phyloP scores from a whole-genome alignment of 1,140 invertebrate genomes.

The Trypoxylus dichotomus region DNA sequence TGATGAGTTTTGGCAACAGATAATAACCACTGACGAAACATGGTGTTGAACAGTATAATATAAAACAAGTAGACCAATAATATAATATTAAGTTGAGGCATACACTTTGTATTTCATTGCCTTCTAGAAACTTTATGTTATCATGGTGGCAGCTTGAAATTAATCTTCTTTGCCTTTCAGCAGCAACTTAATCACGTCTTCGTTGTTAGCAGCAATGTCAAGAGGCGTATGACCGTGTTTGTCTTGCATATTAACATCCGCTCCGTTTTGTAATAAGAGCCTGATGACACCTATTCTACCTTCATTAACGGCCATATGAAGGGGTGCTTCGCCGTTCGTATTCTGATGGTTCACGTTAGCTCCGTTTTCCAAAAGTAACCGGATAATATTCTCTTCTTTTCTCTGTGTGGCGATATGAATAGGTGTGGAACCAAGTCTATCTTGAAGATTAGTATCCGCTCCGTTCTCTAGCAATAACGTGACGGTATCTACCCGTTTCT shows the following conservation, averaged over 20 bases:
- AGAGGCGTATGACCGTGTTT: not conserved
- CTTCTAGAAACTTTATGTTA: too few species aligned
- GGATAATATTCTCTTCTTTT: not conserved
- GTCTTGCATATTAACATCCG: not conserved
- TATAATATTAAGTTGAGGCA: too few species aligned
- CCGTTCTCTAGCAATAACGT: not conserved
- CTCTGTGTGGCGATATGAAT: not conserved
- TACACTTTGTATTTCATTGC: too few species aligned
- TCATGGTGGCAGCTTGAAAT: too few species aligned
- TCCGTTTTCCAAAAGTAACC: not conserved
- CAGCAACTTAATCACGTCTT: not conserved
- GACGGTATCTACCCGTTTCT: not conserved
- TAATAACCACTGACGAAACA: too few species aligned
- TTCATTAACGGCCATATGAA: not conserved
- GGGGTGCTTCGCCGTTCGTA: not conserved
- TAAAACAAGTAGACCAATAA: too few species aligned
- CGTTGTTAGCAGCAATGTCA: not conserved
- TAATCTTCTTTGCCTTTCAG: too few species aligned
- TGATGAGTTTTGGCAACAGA: too few species aligned
- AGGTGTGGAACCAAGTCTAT: not conserved
- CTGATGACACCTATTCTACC: not conserved
- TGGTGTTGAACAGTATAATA: too few species aligned
- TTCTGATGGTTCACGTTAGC: not conserved
- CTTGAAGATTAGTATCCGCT: slow-evolving; percentile 2
- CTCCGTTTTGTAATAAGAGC: not conserved